Percentiles rank a stretch among this genome's conserved stretches.
Conservation (phyloP, 2,797 vertebrate species). For the Hybognathus amarus region DNA sequence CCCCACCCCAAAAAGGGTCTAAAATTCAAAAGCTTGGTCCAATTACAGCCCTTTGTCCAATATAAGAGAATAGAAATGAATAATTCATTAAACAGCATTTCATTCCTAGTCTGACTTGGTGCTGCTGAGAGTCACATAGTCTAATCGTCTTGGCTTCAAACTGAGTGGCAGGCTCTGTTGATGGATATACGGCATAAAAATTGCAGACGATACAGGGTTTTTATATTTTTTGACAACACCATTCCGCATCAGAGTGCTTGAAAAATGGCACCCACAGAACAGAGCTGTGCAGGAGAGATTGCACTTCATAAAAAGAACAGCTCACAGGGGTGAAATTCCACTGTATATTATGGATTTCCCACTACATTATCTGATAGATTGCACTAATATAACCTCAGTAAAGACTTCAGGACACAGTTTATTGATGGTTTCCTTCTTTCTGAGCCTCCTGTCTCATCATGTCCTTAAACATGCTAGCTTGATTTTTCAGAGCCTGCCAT, state of each 20-base stretch:
- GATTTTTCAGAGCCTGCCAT: constrained; percentile 16
- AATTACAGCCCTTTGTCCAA: constrained; percentile 19
- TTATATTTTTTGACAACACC: constrained; percentile 91
- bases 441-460: neutral
- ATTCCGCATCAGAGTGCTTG: constrained; percentile 89
- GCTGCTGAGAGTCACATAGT: constrained; percentile 69
- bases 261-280: constrained; percentile 88
- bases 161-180: constrained; percentile 82
- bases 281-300: constrained; percentile 86
- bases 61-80: neutral
- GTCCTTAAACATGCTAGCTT: constrained; percentile 33
- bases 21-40: constrained; percentile 24
- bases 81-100: constrained; percentile 32
- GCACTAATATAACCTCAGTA: constrained; percentile 98
- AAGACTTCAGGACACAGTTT: constrained; percentile 92
- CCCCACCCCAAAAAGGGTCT: neutral
- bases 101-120: constrained; percentile 50
- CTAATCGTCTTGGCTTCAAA: constrained; percentile 71
- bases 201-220: constrained; percentile 77
- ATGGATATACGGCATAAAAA: constrained; percentile 82
- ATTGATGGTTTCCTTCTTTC: constrained; percentile 82
- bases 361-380: constrained; percentile 96
- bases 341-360: constrained; percentile 96
- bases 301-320: constrained; percentile 94
- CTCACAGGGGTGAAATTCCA: constrained; percentile 91